phyloP scores from a whole-genome alignment of 2,797 vertebrate genomes.

The Simalia tracyae region DNA sequence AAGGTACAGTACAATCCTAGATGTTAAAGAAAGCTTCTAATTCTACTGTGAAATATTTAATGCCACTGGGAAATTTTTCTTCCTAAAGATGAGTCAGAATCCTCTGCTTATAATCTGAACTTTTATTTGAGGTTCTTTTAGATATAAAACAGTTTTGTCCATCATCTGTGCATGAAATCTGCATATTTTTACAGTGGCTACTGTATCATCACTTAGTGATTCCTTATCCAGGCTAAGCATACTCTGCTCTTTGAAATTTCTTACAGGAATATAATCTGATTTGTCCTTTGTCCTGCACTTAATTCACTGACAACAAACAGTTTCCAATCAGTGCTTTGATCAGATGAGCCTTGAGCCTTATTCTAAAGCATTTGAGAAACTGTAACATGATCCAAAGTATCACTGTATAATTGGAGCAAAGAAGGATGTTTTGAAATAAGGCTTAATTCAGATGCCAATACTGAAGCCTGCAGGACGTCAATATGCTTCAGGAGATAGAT shows the following conservation, averaged over 20 bases:
- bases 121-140: neutral
- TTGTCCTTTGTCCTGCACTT: neutral
- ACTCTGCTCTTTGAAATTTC: neutral
- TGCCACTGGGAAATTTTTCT: neutral
- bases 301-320: constrained; percentile 14
- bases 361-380: neutral
- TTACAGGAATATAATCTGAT: neutral
- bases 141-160: neutral
- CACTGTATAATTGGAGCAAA: neutral
- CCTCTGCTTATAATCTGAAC: neutral
- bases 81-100: neutral
- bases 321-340: neutral
- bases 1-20: neutral
- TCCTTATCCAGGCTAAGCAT: neutral
- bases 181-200: neutral
- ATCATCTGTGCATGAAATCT: neutral
- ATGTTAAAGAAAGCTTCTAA: neutral
- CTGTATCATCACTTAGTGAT: neutral
- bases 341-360: neutral
- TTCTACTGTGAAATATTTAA: neutral
- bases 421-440: neutral
- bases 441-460: neutral
- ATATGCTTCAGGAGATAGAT: neutral
- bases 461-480: neutral
- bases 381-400: neutral